Base-by-base conservation (phyloP, 2,113 vertebrate genomes). In the Colistium nudipinnis region DNA sequence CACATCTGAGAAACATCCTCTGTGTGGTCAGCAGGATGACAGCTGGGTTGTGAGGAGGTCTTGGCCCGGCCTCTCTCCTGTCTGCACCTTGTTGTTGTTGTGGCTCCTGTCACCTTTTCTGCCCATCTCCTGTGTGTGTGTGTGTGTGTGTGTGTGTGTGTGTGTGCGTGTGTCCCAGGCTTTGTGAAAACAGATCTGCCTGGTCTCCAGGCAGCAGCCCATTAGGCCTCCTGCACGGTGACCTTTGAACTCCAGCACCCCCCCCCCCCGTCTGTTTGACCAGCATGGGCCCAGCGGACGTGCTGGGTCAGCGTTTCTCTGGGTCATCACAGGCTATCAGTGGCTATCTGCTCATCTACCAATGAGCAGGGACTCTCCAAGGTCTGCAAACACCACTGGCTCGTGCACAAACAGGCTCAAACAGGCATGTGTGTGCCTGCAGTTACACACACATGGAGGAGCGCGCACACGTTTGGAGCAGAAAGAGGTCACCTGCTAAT, bases 321-420 rank as follows among this genome's bases (percentile, higher is more conserved):
- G 63, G 82, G 91, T 90, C 90, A 89, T 89, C 67, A 64, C 62
- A 62, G 80, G 80, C 87, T 91, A 91, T 92, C 91, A 86, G 85
- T 41, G 22, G 78, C 80, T 90, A 90, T 92, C 89, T 89, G 63
- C 52, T 67, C 57, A 49, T 70, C 74, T 88, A 80, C 74, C 78
- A 84, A 74, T 74, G 66, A 85, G 71, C 66, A 52, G 70, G 9
- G 74, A 70, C 71, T 25, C 59, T 53, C 47, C 81, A 87, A 87
- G 86, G 86, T 89, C 88, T 87, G 56, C 76, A 89, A 90, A 90
- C 83, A 80, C 52, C n/a, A 45, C 75, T 48, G 53, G 43, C 68
- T 62, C 19, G 2, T 8, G 55, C 44, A 62, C 57, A 78, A 78
- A 80, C 69, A 41, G 20, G 61, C 25, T 4, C 44, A 74, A 67